Conservation (phyloP, 1,140 invertebrate genomes). For the Ips nitidus region DNA sequence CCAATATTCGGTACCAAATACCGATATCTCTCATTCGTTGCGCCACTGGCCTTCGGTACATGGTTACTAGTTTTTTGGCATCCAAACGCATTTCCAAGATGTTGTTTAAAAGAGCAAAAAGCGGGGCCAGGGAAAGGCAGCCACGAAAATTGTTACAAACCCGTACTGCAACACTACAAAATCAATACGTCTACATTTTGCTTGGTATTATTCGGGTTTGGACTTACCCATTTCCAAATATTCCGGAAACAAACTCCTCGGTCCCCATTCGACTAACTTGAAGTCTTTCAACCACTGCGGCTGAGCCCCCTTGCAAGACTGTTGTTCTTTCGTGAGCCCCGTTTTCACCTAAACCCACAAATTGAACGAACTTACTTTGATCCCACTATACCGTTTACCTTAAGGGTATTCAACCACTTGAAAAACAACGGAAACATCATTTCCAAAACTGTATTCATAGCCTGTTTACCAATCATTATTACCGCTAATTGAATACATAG, state of each 20-base stretch:
- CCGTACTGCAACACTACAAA: slow-evolving; percentile 81
- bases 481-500: slow-evolving; percentile 91
- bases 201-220: too few species aligned
- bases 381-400: slow-evolving; percentile 39
- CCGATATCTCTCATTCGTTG: slow-evolving; percentile 85
- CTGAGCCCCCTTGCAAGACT: slow-evolving; percentile 38
- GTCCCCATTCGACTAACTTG: slow-evolving; percentile 84
- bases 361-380: background rate
- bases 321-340: slow-evolving; percentile 49
- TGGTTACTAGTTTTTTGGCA: slow-evolving; percentile 81
- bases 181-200: slow-evolving; percentile 5
- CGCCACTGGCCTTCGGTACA: slow-evolving; percentile 82
- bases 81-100: slow-evolving; percentile 87
- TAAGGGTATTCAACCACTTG: slow-evolving; percentile 72
- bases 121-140: slow-evolving; percentile 84
- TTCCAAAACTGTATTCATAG: slow-evolving; percentile 87
- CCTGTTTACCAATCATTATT: slow-evolving; percentile 95
- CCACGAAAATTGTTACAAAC: slow-evolving; percentile 88
- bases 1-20: slow-evolving; percentile 90
- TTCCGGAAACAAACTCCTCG: slow-evolving; percentile 91
- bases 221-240: slow-evolving; percentile 93
- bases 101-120: slow-evolving; percentile 87
- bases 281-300: slow-evolving; percentile 91
- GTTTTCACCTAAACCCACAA: slow-evolving; percentile 51
- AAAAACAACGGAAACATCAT: slow-evolving; percentile 73